Conservation (phyloP, 92 coral and sea anemone species). For the Epizoanthus fatuus region DNA sequence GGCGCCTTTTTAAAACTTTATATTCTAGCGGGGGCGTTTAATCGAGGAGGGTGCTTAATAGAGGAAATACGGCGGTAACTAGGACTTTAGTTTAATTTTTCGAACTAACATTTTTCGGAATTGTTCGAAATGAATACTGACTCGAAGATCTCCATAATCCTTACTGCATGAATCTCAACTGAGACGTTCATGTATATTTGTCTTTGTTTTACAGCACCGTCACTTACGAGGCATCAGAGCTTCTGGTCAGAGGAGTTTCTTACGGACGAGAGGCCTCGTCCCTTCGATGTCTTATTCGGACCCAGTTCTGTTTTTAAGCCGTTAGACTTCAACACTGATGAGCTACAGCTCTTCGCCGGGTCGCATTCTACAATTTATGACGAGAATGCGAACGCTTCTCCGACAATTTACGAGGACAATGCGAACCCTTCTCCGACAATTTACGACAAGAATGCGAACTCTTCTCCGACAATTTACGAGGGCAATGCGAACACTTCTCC, state of each 20-base stretch:
- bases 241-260: conserved; percentile 83
- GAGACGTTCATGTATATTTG: background rate
- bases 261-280: conserved; percentile 52
- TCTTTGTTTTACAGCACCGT: conserved; percentile 29
- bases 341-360: conserved; percentile 80
- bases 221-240: conserved; percentile 57
- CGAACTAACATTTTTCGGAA: too few species aligned
- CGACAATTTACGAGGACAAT: background rate
- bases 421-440: background rate
- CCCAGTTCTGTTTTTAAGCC: conserved; percentile 80
- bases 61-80: too few species aligned
- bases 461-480: background rate
- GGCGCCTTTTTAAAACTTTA: too few species aligned
- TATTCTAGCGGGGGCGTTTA: too few species aligned
- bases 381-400: too few species aligned
- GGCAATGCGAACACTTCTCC: conserved; percentile 9
- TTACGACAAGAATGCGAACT: background rate
- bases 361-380: conserved; percentile 7
- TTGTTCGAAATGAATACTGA: too few species aligned
- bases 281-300: conserved; percentile 78
- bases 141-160: background rate
- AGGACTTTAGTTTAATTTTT: too few species aligned
- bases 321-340: conserved; percentile 80
- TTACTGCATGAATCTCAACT: background rate
- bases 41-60: too few species aligned